Percentiles rank a stretch among this genome's conserved stretches.
phyloP scores from a whole-genome alignment of 2,113 vertebrate genomes.

The Struthidea cinerea region DNA sequence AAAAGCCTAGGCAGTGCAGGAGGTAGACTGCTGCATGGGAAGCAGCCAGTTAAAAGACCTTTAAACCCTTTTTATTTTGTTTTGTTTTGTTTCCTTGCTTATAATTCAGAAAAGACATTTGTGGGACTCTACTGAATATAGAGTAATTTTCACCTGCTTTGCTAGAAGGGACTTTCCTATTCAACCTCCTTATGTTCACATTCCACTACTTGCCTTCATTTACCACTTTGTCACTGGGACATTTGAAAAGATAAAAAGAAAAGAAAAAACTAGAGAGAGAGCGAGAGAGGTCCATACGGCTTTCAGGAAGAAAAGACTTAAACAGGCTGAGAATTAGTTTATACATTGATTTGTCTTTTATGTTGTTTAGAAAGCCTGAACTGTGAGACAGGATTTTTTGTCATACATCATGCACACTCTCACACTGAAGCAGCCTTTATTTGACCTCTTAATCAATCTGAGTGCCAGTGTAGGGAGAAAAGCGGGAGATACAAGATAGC shows the following conservation, averaged over 20 bases:
- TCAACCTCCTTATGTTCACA: not conserved
- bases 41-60: not conserved
- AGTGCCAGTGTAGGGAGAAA: conserved; percentile 46
- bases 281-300: not conserved
- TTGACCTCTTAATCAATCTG: conserved; percentile 78
- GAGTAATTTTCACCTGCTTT: not conserved
- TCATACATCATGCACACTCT: conserved; percentile 54
- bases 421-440: conserved; percentile 63
- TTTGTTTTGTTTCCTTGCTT: not conserved
- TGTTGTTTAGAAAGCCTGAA: conserved; percentile 59
- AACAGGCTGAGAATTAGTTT: conserved; percentile 49
- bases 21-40: not conserved
- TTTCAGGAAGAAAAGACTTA: conserved; percentile 43
- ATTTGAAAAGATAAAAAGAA: not conserved
- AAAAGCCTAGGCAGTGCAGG: not conserved
- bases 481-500: conserved; percentile 58
- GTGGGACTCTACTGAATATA: not conserved
- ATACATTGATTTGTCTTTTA: conserved; percentile 68
- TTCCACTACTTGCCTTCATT: not conserved
- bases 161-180: not conserved
- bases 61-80: not conserved
- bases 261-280: not conserved
- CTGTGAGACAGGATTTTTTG: conserved; percentile 59
- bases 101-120: not conserved
- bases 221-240: not conserved